phyloP scores from a whole-genome alignment of 2,888 invertebrate genomes.

The Periphyllus acericola region DNA sequence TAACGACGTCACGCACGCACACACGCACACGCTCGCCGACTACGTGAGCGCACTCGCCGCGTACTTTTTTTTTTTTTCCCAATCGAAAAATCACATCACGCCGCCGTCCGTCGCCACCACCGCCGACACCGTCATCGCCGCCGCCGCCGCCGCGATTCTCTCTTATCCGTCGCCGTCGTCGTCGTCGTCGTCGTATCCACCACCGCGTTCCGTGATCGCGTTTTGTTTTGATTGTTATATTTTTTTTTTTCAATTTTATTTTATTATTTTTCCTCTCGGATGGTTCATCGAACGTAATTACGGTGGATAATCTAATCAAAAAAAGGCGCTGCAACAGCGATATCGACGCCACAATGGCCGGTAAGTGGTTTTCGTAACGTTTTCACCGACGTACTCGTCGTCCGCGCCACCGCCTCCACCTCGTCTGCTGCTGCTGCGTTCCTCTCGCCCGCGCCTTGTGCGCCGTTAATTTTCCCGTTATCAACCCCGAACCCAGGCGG shows the following conservation, averaged over 20 bases:
- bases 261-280: constrained; percentile 30
- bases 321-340: constrained; percentile 62
- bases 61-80: constrained; percentile 55
- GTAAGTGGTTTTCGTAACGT: constrained; percentile 52
- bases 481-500: background rate
- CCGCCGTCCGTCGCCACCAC: constrained; percentile 46
- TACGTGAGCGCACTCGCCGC: background rate
- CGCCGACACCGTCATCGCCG: constrained; percentile 35
- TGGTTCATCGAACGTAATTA: constrained; percentile 60
- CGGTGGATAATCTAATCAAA: constrained; percentile 62
- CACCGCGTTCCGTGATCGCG: constrained; percentile 23
- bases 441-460: background rate
- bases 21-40: background rate
- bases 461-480: constrained; percentile 10
- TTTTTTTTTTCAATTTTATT: constrained; percentile 10
- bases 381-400: background rate
- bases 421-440: background rate
- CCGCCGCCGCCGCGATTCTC: constrained; percentile 12
- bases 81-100: constrained; percentile 61
- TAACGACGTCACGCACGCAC: too few relatives aligned
- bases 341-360: constrained; percentile 61
- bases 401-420: background rate
- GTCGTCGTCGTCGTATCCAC: background rate
- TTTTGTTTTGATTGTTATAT: constrained; percentile 44
- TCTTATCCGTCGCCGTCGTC: constrained; percentile 62